Evolutionary conservation across 2,888 invertebrate species (phyloP), one percentile per base, ranked within the genome.

Genomic region (Chrysolina haemoptera): DNA sequence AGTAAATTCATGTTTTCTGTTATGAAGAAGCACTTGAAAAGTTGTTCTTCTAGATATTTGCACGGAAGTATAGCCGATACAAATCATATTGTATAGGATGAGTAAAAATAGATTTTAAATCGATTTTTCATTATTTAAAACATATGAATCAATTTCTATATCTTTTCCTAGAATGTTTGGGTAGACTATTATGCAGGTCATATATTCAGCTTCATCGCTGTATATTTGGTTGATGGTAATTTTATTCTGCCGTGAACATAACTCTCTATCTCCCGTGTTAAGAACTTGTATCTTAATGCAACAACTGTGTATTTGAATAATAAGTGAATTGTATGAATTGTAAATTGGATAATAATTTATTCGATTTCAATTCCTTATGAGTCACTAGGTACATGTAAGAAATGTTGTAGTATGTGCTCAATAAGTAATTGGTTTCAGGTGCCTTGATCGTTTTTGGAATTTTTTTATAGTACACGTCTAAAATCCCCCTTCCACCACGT

Each of bases 261-360:
- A 53, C 20, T 53, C 20, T 53, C 53, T 20, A 53, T 10, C 53
- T 53, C 53, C 20, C 53, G 53, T 53, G 53, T 18, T 53, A 9
- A 53, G 53, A 53, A 53, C 53, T 53, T 18, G 53, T 53, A 53
- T 22, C 53, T 53, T 22, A 53, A 53, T 12, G 53, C 53, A 53
- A 53, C 53, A 53, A 53, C 18, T 53, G 20, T 53, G 22, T 53
- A 53, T 53, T 53, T 18, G 20, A 53, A 53, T 53, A 53, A 53
- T 11, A 18, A 53, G 18, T 53, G 20, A 53, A 43, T 20, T 53
- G 12, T 53, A 20, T 18, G 53, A 9, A 53, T 53, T 53, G 18
- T 53, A 22, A 53, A 53, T 53, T 20, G 20, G 18, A 53, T 53
- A 53, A 22, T 20, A 12, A 53, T 53, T 53, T 53, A 53, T 53